Conservation (phyloP, 2,797 vertebrate genomes). For the Danio tinwini region DNA sequence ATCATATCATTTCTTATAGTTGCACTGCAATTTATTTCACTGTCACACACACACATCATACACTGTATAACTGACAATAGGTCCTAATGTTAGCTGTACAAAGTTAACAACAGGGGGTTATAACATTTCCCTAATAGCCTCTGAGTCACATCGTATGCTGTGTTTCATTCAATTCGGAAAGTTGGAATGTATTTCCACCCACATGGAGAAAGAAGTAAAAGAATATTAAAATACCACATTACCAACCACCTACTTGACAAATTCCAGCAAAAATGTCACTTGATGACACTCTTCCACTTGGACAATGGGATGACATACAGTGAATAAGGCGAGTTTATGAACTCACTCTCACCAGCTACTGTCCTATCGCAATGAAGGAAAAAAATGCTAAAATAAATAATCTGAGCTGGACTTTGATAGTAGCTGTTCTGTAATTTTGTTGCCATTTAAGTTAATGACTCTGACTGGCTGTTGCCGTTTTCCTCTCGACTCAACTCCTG, state of each 20-base stretch:
- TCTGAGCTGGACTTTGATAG: too few relatives aligned
- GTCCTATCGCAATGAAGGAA: too few relatives aligned
- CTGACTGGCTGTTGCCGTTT: too few relatives aligned
- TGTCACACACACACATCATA: too few relatives aligned
- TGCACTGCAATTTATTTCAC: not conserved
- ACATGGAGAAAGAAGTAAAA: not conserved
- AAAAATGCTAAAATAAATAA: too few relatives aligned
- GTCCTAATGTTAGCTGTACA: not conserved
- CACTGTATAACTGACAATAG: not conserved
- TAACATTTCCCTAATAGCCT: not conserved
- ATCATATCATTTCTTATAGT: not conserved
- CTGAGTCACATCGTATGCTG: not conserved
- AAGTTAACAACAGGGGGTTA: not conserved
- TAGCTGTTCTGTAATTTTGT: too few relatives aligned
- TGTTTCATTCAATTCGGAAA: conserved; percentile 5
- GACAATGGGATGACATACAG: not conserved
- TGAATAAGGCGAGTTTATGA: too few relatives aligned
- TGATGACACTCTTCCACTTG: not conserved
- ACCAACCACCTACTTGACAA: not conserved
- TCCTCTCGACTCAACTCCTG: too few relatives aligned
- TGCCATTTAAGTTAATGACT: too few relatives aligned
- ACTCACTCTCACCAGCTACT: too few relatives aligned
- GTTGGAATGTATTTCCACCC: not conserved
- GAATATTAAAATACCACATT: not conserved
- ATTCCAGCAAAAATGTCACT: not conserved